phyloP scores from a whole-genome alignment of 2,888 invertebrate species.

The Trichopoda pennipes region DNA sequence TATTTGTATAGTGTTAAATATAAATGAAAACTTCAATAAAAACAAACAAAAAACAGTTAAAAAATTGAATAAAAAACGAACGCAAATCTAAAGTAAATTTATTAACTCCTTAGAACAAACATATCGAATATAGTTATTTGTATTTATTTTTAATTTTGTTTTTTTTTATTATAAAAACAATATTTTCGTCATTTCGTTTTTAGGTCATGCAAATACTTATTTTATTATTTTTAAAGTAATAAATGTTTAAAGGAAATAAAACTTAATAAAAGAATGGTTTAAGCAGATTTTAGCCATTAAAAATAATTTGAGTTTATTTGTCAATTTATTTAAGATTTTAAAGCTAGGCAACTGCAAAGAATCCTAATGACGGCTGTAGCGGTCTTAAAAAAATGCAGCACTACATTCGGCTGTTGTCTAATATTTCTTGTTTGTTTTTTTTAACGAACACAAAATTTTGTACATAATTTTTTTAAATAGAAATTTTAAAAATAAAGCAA shows the following conservation, averaged over 20 bases:
- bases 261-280: conserved; percentile 53
- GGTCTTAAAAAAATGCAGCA: too few species aligned
- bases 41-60: conserved; percentile 22
- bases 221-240: conserved; percentile 53
- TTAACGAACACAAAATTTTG: too few species aligned
- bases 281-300: too few species aligned
- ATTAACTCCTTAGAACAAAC: conserved; percentile 57
- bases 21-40: conserved; percentile 27
- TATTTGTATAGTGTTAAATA: conserved; percentile 45
- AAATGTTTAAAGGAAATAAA: conserved; percentile 50
- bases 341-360: too few species aligned
- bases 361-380: too few species aligned
- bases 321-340: too few species aligned
- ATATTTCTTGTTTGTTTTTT: too few species aligned
- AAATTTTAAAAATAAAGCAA: too few species aligned
- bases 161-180: conserved; percentile 11
- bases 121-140: conserved; percentile 62
- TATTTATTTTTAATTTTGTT: conserved; percentile 26
- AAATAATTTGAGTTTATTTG: too few species aligned
- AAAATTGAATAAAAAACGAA: conserved; percentile 9
- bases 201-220: conserved; percentile 44
- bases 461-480: too few species aligned
- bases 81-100: conserved; percentile 20
- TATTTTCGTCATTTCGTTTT: conserved; percentile 34
- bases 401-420: too few species aligned